Evolutionary conservation across 2,113 vertebrate genomes (phyloP).

Genomic region (Thalassarche chlororhynchos): DNA sequence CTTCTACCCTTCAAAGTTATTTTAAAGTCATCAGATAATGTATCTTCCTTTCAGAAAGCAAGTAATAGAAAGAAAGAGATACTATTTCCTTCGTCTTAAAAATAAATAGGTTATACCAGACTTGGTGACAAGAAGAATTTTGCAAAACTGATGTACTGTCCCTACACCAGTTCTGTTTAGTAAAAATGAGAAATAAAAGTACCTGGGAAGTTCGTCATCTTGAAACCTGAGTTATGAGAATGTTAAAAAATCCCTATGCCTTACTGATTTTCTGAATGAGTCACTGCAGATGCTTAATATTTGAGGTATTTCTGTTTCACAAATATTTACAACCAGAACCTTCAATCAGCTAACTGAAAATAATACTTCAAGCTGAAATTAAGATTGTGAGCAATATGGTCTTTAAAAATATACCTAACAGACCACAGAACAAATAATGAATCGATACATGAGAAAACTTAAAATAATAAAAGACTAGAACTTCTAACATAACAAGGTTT

Average conservation of each 20-base stretch:
- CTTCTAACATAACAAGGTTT: background rate
- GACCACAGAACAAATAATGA: background rate
- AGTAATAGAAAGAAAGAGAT: background rate
- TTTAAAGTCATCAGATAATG: background rate
- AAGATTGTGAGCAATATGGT: background rate
- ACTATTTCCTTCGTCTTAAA: background rate
- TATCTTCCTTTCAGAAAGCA: background rate
- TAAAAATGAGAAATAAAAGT: background rate
- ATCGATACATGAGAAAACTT: background rate
- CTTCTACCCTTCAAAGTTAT: background rate
- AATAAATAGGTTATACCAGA: background rate
- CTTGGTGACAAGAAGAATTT: background rate
- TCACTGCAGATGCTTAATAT: background rate
- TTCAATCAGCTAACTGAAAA: background rate
- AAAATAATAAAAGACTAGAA: background rate
- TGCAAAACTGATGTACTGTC: background rate
- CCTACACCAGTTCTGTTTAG: background rate
- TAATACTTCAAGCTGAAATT: background rate
- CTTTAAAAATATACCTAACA: background rate
- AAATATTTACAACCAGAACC: background rate
- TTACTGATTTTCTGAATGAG: background rate
- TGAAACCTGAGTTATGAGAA: background rate
- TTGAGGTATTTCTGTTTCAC: background rate
- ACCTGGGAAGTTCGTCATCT: background rate
- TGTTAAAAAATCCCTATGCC: background rate